These are phyloP conservation scores for Doryteuthis pealeii DNA, from an alignment of 1,140 invertebrate genomes.

Conservation along the genomic window DNA sequence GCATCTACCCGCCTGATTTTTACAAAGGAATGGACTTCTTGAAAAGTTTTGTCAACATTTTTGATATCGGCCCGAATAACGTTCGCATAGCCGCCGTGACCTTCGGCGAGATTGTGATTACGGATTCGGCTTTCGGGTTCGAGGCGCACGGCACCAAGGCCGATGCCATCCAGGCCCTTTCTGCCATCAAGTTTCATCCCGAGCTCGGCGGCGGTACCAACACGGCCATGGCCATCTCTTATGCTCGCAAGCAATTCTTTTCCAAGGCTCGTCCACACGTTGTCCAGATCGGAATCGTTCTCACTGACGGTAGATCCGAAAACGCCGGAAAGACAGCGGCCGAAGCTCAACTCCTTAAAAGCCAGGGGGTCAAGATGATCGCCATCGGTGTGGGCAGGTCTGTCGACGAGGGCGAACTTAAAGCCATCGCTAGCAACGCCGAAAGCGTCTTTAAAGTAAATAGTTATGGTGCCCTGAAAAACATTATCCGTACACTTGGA, in stretches of 20 bases:
- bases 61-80: conserved; percentile 30
- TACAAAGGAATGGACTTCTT: conserved; percentile 37
- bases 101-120: conserved; percentile 25
- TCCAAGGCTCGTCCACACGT: conserved; percentile 21
- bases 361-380: conserved; percentile 24
- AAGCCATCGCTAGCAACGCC: conserved; percentile 33
- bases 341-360: conserved; percentile 2
- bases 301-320: conserved; percentile 45
- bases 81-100: conserved; percentile 36
- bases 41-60: conserved; percentile 29
- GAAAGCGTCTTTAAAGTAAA: conserved; percentile 34
- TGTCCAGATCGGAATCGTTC: conserved; percentile 33
- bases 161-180: neutral
- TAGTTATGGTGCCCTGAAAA: conserved; percentile 28
- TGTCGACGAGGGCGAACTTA: conserved; percentile 29
- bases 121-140: conserved; percentile 31
- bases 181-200: conserved; percentile 5
- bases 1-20: conserved; percentile 43
- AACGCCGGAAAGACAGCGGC: conserved; percentile 16
- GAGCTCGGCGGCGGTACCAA: conserved; percentile 35
- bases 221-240: conserved; percentile 33
- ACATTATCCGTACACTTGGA: conserved; percentile 28
- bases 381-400: conserved; percentile 39
- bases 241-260: conserved; percentile 27
- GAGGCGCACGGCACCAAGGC: conserved; percentile 20